Conservation (phyloP, 2,797 vertebrate genomes). For the Rousettus madagascariensis region DNA sequence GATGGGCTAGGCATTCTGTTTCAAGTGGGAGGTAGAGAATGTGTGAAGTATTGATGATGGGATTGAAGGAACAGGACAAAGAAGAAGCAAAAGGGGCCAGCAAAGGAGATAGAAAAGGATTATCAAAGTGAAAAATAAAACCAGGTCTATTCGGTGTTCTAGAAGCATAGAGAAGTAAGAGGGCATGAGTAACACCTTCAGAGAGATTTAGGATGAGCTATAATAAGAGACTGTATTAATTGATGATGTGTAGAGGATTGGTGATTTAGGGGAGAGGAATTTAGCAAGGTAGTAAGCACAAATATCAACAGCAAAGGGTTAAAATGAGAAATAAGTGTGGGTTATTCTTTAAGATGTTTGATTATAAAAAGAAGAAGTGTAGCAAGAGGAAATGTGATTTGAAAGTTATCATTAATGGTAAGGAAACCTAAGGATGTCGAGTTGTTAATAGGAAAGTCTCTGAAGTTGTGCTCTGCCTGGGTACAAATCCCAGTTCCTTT, state of each 20-base stretch:
- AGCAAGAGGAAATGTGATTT: neutral
- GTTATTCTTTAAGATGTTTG: neutral
- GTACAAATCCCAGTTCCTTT: neutral
- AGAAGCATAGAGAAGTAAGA: neutral
- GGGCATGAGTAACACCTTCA: neutral
- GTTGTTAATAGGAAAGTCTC: neutral
- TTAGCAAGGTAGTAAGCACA: neutral
- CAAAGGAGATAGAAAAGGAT: neutral
- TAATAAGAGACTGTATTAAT: neutral
- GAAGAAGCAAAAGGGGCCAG: neutral
- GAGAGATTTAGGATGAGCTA: neutral
- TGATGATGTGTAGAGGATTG: neutral
- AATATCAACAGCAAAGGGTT: neutral
- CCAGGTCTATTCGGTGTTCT: neutral
- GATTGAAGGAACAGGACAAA: neutral
- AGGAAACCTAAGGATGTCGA: neutral
- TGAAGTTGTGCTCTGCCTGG: neutral
- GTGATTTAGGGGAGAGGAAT: neutral
- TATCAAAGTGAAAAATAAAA: neutral
- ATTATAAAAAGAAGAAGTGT: neutral
- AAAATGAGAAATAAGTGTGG: neutral
- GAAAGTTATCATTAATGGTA: neutral
- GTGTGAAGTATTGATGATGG: neutral
- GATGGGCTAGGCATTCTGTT: neutral
- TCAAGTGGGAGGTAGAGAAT: neutral